Base-by-base conservation (phyloP, 2,888 invertebrate species). In the Synergus umbraculus region DNA sequence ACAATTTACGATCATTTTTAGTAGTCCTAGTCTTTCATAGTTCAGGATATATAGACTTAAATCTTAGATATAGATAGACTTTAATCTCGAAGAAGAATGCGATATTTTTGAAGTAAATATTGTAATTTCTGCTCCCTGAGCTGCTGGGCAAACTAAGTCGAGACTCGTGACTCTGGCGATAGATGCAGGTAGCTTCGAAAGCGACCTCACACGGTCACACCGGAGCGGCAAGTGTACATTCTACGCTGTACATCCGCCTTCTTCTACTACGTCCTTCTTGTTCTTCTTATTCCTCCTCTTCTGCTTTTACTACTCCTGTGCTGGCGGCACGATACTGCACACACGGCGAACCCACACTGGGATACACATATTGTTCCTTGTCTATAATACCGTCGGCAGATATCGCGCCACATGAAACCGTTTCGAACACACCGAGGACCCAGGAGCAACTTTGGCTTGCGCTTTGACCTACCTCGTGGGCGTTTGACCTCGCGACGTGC, bases 141-240 rank as follows among this genome's bases (percentile, higher is more conserved):
- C 49, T 54, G n/a, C n/a, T 54, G 5, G 49, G 7, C 8, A 54
- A 8, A 1, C 15, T 54, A 60, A 15, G 58, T 8, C 10, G 58
- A 18, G 85, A 86, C 84, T 85, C 76, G 84, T 83, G 81, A 81
- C 83, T 82, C 82, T 73, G 80, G 81, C 78, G 78, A 79, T 82
- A 83, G 82, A 80, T 82, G 84, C 84, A 86, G 85, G 85, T 87
- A 86, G 86, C 87, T 84, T 85, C 82, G 83, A 83, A 84, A 85
- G 84, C 85, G 85, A 86, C 86, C 84, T 83, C 83, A 83, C 69
- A 78, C 80, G 77, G 79, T 83, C 83, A 83, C 65, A 78, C 79
- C 78, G 79, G 76, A 78, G 69, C 77, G 77, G 83, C 86, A 85
- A 86, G 85, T 86, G 84, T 78, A 86, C 54, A 54, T 54, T 54